Conservation (phyloP, 2,113 vertebrate species). For the Haemorhous mexicanus region DNA sequence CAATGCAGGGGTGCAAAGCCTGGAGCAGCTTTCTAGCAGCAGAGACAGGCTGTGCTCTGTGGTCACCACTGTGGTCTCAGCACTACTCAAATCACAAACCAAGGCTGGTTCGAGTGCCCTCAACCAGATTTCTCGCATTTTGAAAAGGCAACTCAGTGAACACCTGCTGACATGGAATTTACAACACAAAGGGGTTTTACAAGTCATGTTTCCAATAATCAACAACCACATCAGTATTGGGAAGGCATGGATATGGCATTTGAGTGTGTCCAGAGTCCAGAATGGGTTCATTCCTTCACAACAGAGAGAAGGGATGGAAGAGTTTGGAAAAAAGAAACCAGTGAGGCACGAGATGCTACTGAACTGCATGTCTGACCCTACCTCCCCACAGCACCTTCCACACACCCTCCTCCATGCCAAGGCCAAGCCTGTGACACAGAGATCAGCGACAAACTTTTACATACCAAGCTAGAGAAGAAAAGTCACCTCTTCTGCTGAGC, state of each 20-base stretch:
- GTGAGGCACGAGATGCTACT: accelerated
- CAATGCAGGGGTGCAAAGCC: background rate
- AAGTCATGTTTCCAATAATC: background rate
- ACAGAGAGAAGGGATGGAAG: background rate
- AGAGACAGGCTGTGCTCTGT: background rate
- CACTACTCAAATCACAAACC: background rate
- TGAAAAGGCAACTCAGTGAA: background rate
- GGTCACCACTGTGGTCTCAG: background rate
- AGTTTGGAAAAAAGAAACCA: background rate
- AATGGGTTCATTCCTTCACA: background rate
- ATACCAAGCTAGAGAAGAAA: background rate
- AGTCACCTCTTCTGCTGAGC: background rate
- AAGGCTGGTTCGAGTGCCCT: background rate
- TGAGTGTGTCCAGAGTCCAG: too few species aligned
- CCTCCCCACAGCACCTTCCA: background rate
- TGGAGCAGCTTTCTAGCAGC: background rate
- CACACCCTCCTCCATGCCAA: background rate
- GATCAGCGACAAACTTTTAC: background rate
- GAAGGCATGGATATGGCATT: background rate
- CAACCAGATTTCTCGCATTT: background rate
- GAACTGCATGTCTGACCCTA: background rate
- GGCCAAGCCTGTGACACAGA: background rate
- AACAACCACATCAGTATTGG: background rate
- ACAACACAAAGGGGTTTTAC: background rate
- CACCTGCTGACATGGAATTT: background rate